Evolutionary conservation across 2,888 invertebrate genomes (phyloP).

Genomic region (Conus canariensis): DNA sequence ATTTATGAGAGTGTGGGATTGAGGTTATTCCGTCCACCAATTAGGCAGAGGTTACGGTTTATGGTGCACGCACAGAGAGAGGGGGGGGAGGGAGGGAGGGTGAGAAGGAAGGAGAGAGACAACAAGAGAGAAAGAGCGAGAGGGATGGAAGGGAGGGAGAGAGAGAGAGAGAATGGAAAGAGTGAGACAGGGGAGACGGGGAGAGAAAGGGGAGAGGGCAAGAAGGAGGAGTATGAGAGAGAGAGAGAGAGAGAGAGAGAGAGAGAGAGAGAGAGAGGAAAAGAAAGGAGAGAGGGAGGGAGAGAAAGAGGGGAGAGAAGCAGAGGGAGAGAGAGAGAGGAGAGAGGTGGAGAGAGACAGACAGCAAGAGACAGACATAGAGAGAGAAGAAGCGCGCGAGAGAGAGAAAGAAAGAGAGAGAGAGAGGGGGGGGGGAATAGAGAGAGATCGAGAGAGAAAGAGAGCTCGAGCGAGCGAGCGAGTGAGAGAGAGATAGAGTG

Average conservation of each 20-base stretch:
- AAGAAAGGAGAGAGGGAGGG: neutral
- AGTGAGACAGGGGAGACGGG: too few relatives aligned
- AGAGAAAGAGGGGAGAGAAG: neutral
- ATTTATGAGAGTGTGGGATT: too few relatives aligned
- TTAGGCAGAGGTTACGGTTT: too few relatives aligned
- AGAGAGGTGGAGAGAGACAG: too few relatives aligned
- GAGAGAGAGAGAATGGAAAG: neutral
- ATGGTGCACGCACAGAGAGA: neutral
- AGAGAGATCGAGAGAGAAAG: neutral
- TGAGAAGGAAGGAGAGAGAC: neutral
- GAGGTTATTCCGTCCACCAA: too few relatives aligned
- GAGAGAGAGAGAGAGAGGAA: neutral
- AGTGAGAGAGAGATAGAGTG: neutral
- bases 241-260: neutral
- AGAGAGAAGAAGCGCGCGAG: neutral
- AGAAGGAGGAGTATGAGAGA: neutral
- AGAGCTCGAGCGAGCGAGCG: neutral
- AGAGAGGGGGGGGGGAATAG: neutral
- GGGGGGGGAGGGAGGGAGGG: neutral
- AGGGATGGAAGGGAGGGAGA: neutral
- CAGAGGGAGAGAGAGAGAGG: neutral
- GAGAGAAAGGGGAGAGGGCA: too few relatives aligned
- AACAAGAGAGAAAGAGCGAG: neutral
- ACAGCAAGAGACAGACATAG: neutral
- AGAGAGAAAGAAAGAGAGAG: neutral